Base-by-base conservation (phyloP, 2,113 vertebrate genomes). In the Tychaedon coryphoeus region DNA sequence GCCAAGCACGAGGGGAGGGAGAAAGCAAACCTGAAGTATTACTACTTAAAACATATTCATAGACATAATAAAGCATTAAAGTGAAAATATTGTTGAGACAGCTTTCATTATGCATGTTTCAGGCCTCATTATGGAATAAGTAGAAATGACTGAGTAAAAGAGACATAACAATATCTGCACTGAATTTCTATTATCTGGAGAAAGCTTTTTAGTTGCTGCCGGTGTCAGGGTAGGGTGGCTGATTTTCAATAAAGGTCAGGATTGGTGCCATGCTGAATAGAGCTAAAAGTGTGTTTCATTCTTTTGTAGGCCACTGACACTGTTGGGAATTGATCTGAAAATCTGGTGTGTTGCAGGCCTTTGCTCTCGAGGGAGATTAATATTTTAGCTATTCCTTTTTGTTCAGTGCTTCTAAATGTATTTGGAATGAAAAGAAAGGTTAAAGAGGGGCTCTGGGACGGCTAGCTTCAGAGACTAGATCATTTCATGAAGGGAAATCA, bases 401-500 rank as follows among this genome's bases (percentile, higher is more conserved):
- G 98, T 98, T 97, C 98, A 97, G 96, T 92, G 97, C 97, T 98
- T 97, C 95, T 98, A 98, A 98, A 98, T 98, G 98, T 98, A 98
- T 98, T 98, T 98, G 97, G 98, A 98, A 98, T 98, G 98, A 98
- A 98, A 98, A 98, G 98, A 97, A 98, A 98, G 98, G 98, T 98
- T 98, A 99, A 98, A 98, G 98, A 98, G 98, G 98, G 98, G 98
- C 98, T 98, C 97, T 97, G 97, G 98, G 98, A 98, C 95, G 97
- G 97, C 98, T 97, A 98, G 98, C 98, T 98, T 98, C 98, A 98
- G 98, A 98, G 98, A 98, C 98, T 99, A 98, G 98, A 99, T 99
- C 99, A 99, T 99, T 99, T 98, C 98, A 98, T 98, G 98, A 99
- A 99, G 98, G 98, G 98, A 99, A 99, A 99, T 99, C 99, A 99